Evolutionary conservation across 2,888 invertebrate species (phyloP).

Genomic region (Scaeva pyrastri): DNA sequence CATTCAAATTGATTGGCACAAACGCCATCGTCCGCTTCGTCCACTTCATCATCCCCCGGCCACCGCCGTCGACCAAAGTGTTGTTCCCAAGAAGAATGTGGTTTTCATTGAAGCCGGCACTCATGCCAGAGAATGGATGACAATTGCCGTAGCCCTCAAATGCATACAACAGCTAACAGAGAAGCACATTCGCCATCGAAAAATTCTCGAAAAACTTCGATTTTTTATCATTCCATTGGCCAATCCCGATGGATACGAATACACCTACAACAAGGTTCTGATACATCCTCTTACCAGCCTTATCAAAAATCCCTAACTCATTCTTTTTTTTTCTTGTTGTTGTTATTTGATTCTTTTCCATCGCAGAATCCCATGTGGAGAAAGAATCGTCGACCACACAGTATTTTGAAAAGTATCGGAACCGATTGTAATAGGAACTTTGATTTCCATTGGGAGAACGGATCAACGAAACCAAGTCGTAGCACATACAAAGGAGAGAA

Average conservation of each 20-base stretch:
- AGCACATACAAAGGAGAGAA: slow-evolving; percentile 82
- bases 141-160: slow-evolving; percentile 86
- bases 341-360: slow-evolving; percentile 31
- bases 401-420: slow-evolving; percentile 84
- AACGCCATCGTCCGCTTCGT: slow-evolving; percentile 17
- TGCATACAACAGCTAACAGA: slow-evolving; percentile 86
- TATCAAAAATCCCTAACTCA: neutral
- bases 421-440: slow-evolving; percentile 89
- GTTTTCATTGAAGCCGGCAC: slow-evolving; percentile 83
- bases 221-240: slow-evolving; percentile 88
- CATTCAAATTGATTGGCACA: slow-evolving; percentile 82
- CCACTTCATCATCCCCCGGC: neutral
- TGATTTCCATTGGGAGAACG: slow-evolving; percentile 86
- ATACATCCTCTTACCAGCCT: no score
- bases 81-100: slow-evolving; percentile 77
- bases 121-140: slow-evolving; percentile 89
- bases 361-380: slow-evolving; percentile 86
- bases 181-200: slow-evolving; percentile 82
- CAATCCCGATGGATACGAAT: slow-evolving; percentile 91
- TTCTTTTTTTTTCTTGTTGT: neutral
- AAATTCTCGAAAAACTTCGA: slow-evolving; percentile 86
- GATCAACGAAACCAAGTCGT: slow-evolving; percentile 77
- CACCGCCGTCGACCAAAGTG: neutral
- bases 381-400: slow-evolving; percentile 85
- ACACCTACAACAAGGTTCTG: slow-evolving; percentile 85